A percentile compares a stretch with the other conserved stretches of the same genome.
Evolutionary conservation across 2,113 vertebrate genomes (phyloP).

Genomic region (Campylomormyrus tamandua): DNA sequence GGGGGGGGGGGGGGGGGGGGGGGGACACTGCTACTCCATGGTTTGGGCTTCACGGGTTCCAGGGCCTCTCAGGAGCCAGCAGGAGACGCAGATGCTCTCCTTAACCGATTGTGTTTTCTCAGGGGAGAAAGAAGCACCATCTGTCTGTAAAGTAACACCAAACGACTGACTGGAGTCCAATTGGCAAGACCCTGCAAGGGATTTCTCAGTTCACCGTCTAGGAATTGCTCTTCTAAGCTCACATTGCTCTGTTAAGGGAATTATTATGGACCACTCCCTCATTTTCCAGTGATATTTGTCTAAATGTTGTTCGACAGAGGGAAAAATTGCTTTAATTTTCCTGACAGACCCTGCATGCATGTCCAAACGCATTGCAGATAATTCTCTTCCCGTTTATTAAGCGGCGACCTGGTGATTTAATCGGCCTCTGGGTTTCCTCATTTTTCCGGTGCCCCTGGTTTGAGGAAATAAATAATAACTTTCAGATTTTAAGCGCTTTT

Average conservation of each 20-base stretch:
- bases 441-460: background rate
- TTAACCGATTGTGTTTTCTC: background rate
- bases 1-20: background rate
- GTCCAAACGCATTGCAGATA: background rate
- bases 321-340: background rate
- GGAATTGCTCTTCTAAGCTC: background rate
- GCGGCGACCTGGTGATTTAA: background rate
- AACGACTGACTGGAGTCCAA: background rate
- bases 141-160: constrained; percentile 24
- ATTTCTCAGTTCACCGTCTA: background rate
- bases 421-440: background rate
- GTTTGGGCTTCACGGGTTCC: background rate
- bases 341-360: background rate
- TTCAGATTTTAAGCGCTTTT: background rate
- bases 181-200: background rate
- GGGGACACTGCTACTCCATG: background rate
- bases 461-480: background rate
- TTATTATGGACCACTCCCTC: background rate
- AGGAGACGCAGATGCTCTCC: constrained; percentile 1
- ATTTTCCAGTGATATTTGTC: background rate
- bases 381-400: background rate
- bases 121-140: constrained; percentile 16
- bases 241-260: background rate
- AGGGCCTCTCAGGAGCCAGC: background rate
- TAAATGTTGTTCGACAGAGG: background rate